phyloP scores from a whole-genome alignment of 2,113 vertebrate genomes.

The Mobula hypostoma region DNA sequence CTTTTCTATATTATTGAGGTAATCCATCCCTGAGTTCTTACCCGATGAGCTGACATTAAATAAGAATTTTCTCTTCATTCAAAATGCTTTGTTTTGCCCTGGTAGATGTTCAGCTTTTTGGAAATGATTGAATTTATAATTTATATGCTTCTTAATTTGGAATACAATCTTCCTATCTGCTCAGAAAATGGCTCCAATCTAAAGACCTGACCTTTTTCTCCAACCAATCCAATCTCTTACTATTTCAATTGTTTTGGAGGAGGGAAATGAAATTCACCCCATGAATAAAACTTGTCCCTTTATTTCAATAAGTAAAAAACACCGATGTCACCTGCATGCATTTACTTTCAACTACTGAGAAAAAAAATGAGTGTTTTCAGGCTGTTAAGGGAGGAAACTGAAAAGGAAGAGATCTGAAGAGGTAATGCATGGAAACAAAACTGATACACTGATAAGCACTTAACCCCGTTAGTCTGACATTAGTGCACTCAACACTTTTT shows the following conservation, averaged over 20 bases:
- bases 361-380: neutral
- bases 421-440: neutral
- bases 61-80: neutral
- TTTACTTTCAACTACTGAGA: neutral
- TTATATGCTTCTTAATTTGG: constrained; percentile 4
- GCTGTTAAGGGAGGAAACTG: neutral
- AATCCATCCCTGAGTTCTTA: neutral
- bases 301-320: neutral
- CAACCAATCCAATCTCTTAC: neutral
- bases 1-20: neutral
- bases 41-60: neutral
- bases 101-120: neutral
- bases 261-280: neutral
- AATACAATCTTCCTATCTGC: constrained; percentile 20
- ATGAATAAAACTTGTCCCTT: neutral
- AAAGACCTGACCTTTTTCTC: neutral
- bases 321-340: neutral
- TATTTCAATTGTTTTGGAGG: neutral
- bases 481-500: neutral
- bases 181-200: neutral
- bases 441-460: neutral
- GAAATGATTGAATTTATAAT: constrained; percentile 20
- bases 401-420: neutral
- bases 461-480: neutral
- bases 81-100: constrained; percentile 13